Evolutionary conservation across 37 sponge, comb jelly and placozoan genomes (phyloP).

Genomic region (Haliclona indistincta): DNA sequence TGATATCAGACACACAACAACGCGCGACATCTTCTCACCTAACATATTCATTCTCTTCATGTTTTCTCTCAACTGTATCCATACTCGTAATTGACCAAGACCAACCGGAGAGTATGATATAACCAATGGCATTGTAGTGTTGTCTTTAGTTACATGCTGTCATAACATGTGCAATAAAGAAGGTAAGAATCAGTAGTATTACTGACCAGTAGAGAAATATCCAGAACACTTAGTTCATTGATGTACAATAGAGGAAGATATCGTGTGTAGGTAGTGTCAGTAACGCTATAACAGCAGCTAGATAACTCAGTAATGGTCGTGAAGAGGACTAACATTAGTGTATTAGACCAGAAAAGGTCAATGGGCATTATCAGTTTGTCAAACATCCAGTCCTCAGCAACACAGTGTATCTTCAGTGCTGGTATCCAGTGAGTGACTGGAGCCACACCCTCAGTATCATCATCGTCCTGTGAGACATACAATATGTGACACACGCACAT

Average conservation of each 20-base stretch:
- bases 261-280: neutral
- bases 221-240: slow-evolving; percentile 57
- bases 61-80: slow-evolving; percentile 57
- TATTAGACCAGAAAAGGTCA: slow-evolving; percentile 30
- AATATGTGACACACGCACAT: neutral
- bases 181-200: neutral
- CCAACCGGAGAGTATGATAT: slow-evolving; percentile 69
- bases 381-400: slow-evolving; percentile 62
- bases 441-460: too few relatives aligned
- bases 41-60: slow-evolving; percentile 46
- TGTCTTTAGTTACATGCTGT: neutral
- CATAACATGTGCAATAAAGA: too few relatives aligned
- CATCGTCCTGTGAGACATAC: neutral
- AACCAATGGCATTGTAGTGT: slow-evolving; percentile 29
- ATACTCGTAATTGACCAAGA: slow-evolving; percentile 72
- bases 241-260: slow-evolving; percentile 82
- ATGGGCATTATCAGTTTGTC: slow-evolving; percentile 42
- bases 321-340: slow-evolving; percentile 32
- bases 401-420: slow-evolving; percentile 49
- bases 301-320: neutral
- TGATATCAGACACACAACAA: neutral
- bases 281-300: neutral
- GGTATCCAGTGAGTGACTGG: slow-evolving; percentile 82
- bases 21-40: slow-evolving; percentile 25
- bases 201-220: slow-evolving; percentile 55